A percentile compares a stretch with the other conserved stretches of the same genome.
Conservation (phyloP, 1,140 invertebrate species). For the Monochamus saltuarius region DNA sequence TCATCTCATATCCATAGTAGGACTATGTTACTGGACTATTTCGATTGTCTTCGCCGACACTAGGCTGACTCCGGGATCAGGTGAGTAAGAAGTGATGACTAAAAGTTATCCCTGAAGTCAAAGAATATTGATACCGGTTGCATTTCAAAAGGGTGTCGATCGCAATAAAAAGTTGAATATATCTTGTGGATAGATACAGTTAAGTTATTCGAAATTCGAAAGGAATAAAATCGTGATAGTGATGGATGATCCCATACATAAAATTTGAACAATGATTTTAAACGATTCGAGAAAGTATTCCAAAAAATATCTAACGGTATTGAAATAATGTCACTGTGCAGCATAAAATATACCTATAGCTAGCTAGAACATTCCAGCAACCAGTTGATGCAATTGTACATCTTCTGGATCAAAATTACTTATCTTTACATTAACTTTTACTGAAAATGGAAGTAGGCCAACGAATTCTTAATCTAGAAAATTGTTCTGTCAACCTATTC, state of each 20-base stretch:
- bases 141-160: too few relatives aligned
- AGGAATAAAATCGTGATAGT: too few relatives aligned
- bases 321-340: not conserved
- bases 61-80: conserved; percentile 20
- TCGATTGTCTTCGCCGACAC: conserved; percentile 23
- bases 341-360: too few relatives aligned
- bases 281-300: not conserved
- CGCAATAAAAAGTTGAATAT: too few relatives aligned
- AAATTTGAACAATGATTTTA: too few relatives aligned
- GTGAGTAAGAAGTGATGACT: conserved; percentile 5
- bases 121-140: too few relatives aligned
- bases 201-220: too few relatives aligned
- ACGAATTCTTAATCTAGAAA: not conserved
- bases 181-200: too few relatives aligned
- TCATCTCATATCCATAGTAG: conserved; percentile 22
- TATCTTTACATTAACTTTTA: not conserved
- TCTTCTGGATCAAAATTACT: not conserved
- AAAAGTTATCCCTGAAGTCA: too few relatives aligned
- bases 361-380: too few relatives aligned
- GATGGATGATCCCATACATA: too few relatives aligned
- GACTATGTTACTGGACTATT: conserved; percentile 24
- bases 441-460: not conserved
- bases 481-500: not conserved
- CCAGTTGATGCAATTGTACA: too few relatives aligned
- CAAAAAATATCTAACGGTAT: not conserved